Conservation (phyloP, 2,113 vertebrate genomes). For the Erpornis zantholeuca region DNA sequence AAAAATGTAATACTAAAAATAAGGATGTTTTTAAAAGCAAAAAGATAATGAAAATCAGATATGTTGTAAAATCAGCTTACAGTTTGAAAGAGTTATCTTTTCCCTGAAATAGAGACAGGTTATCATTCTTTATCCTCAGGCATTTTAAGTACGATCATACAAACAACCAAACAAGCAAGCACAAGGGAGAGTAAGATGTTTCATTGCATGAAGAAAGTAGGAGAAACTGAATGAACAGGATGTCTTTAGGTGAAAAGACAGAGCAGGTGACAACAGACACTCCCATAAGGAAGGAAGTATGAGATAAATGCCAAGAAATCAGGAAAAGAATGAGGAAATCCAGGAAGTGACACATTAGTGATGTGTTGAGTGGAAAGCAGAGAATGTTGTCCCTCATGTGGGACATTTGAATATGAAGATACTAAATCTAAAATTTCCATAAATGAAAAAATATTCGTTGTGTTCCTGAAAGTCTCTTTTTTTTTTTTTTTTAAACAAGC, state of each 20-base stretch:
- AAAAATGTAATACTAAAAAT: background rate
- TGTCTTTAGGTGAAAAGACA: background rate
- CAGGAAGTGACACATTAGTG: background rate
- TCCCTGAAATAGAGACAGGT: background rate
- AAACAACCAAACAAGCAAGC: background rate
- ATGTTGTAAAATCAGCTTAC: background rate
- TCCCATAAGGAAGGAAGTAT: background rate
- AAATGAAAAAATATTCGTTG: background rate
- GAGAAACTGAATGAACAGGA: background rate
- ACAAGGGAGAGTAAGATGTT: background rate
- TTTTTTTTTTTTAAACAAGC: too few relatives aligned
- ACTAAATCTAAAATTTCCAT: background rate
- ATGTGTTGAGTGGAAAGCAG: background rate
- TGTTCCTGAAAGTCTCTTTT: background rate
- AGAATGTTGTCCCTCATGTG: background rate
- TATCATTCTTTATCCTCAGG: background rate
- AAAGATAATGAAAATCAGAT: background rate
- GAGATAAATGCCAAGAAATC: background rate
- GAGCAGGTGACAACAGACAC: background rate
- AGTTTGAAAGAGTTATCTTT: background rate
- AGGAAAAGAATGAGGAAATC: background rate
- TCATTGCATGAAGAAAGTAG: background rate
- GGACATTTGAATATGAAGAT: background rate
- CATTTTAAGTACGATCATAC: background rate
- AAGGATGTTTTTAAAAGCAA: background rate